Evolutionary conservation across 2,113 vertebrate genomes (phyloP), one percentile per base, ranked within the genome.

Genomic region (Pseudois nayaur): DNA sequence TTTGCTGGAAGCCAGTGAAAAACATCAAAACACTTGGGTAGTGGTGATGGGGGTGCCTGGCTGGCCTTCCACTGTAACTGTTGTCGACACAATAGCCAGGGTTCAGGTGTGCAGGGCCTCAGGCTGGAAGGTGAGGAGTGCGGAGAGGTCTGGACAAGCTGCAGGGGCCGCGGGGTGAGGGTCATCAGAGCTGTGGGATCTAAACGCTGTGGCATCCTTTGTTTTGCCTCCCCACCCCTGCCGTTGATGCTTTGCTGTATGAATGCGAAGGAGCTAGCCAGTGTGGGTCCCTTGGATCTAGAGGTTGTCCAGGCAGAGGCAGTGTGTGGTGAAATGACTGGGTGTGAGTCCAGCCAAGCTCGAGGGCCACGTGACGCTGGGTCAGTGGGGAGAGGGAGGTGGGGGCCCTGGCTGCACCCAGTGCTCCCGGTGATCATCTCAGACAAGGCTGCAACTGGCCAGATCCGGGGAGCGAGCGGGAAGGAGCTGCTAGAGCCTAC

Each of bases 281-380:
- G 19, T 23, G 1, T 23, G 36, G 62, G 23, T 62, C 48, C 33
- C 45, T 40, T 54, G 78, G 83, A 4, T 64, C 14, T 87, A 43
- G 57, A 79, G 55, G 52, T n/a, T 89, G 81, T 43, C 81, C 55
- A 59, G 27, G 59, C 93, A 92, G 71, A 88, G 64, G 45, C 9
- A 7, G 16, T 0, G 0, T 57, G 7, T 76, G 45, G 36, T 90
- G 27, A 89, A 84, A 67, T 79, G 79, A 33, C 50, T 86, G 33
- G 5, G 5, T 91, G 5, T 82, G n/a, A 33, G 55, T 50, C 33
- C 36, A 74, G 78, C 78, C 54, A 60, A 82, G 50, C 36, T 50
- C 1, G 1, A 83, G 59, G 33, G 43, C 48, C 27, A 15, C 0
- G 6, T 23, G 59, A 1, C 4, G 27, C 31, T n/a, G 19, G 8